Evolutionary conservation across 2,113 vertebrate species (phyloP), one percentile per base, ranked within the genome.

Genomic region (Charadrius vociferus): DNA sequence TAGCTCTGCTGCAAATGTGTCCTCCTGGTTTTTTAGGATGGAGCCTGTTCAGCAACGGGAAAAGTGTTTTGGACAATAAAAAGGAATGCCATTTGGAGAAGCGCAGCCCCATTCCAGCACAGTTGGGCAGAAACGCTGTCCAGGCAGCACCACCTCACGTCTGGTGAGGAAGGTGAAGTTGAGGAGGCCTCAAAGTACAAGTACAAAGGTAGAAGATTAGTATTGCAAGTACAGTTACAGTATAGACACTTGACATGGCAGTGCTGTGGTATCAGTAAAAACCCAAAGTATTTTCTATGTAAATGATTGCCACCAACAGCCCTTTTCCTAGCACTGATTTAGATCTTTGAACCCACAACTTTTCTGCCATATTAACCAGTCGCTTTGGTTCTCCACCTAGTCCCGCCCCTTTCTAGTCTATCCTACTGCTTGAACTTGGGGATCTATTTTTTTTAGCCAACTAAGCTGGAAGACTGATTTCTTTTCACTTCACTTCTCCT

Each of bases 11-110:
- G 99, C 99, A 90, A 99, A 99, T 29, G 97, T 92, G 91, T 99
- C 99, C 96, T 99, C 99, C 96, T 99, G 99, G 93, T 99, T 99
- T 95, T 99, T 99, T 96, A 99, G 97, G 50, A 99, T 99, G 80
- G 99, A 99, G 52, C 99, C 99, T 99, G 93, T 21, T 41, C 47
- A 92, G 67, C 41, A 52, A 20, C 66, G 12, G 50, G 68, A 92
- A 74, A 21, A 72, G 30, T 14, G 21, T 52, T 92, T 59, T 12
- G 32, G 36, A 80, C 12, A 36, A 30, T 15, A 26, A 39, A 50
- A 81, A 41, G 14, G 8, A 53, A 45, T 45, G 45, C 6, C 6
- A 7, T 73, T 61, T 53, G 50, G 55, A 81, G 55, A 90, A 3
- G 0, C 7, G 30, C 70, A 65, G 81, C 72, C 11, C 56, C 24